Evolutionary conservation across 2,888 invertebrate genomes (phyloP).

Genomic region (Drosophila sordidula): DNA sequence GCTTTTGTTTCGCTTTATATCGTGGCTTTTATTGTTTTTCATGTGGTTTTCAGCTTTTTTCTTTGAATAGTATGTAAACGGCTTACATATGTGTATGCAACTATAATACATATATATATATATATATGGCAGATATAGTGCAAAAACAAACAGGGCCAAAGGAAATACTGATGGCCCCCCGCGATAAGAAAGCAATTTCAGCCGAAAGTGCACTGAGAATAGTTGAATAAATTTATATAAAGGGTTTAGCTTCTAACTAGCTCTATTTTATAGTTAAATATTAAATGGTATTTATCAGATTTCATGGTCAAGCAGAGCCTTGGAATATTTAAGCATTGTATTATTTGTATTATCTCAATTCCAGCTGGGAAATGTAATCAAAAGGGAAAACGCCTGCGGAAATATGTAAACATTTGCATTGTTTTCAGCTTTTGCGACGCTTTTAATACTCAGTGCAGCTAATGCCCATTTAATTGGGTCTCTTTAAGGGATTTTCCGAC

Average conservation of each 20-base stretch:
- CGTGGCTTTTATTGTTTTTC: constrained; percentile 64
- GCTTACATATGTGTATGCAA: constrained; percentile 5
- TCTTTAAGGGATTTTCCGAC: constrained; percentile 43
- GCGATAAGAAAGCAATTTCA: constrained; percentile 45
- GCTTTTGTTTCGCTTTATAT: constrained; percentile 70
- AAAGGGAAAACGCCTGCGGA: constrained; percentile 31
- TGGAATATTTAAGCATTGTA: constrained; percentile 25
- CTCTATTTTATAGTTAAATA: no score
- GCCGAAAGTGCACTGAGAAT: constrained; percentile 21
- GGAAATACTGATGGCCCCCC: constrained; percentile 38
- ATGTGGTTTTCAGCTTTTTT: constrained; percentile 50
- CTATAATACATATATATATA: constrained; percentile 9
- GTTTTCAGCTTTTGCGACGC: constrained; percentile 4
- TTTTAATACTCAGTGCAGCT: constrained; percentile 35
- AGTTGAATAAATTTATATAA: background rate
- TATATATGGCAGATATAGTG: constrained; percentile 1
- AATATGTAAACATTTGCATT: constrained; percentile 35
- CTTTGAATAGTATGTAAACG: background rate
- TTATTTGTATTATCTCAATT: constrained; percentile 31
- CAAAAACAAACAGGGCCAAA: constrained; percentile 24
- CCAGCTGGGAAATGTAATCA: constrained; percentile 32
- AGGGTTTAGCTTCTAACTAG: no score
- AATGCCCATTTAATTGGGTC: constrained; percentile 69
- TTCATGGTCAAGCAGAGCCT: no score
- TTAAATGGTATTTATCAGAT: no score